These are phyloP conservation scores for Thripadectes ignobilis DNA, from an alignment of 2,797 vertebrate species.

Conservation along the genomic window DNA sequence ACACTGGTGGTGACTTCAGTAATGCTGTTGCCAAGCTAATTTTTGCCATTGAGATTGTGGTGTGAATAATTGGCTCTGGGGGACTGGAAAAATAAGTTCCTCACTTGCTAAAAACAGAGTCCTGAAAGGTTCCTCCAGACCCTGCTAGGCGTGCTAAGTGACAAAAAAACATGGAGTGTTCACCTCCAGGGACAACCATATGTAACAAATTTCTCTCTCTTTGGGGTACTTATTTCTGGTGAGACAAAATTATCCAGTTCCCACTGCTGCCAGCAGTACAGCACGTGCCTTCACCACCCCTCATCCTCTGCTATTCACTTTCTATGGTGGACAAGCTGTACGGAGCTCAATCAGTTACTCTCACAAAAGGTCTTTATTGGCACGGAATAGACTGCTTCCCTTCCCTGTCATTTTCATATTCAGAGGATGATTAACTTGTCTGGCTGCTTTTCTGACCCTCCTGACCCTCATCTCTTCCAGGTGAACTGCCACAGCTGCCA, in stretches of 20 bases:
- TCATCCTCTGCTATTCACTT: not conserved
- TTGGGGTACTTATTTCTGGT: not conserved
- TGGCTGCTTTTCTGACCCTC: not conserved
- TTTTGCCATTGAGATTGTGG: not conserved
- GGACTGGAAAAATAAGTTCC: not conserved
- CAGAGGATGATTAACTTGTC: slow-evolving; percentile 12
- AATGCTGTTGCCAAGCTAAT: not conserved
- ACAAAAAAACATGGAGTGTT: not conserved
- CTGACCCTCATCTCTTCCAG: slow-evolving; percentile 9
- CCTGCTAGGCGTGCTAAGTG: not conserved
- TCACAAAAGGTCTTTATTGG: not conserved
- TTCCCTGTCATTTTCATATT: not conserved
- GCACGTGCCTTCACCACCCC: accelerated
- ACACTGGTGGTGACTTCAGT: not conserved
- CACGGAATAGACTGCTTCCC: not conserved
- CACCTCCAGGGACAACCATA: not conserved
- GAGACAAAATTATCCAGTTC: not conserved
- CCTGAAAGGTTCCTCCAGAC: not conserved
- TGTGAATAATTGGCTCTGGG: not conserved
- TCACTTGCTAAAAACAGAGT: accelerated
- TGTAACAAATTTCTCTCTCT: not conserved
- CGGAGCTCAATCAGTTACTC: not conserved
- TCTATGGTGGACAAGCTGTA: not conserved
- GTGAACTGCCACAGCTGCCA: not conserved
- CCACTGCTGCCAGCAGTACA: not conserved